Percentiles rank a stretch among this genome's conserved stretches.
Evolutionary conservation across 2,797 vertebrate species (phyloP).

Genomic region (Poeciliopsis paucimaculata): DNA sequence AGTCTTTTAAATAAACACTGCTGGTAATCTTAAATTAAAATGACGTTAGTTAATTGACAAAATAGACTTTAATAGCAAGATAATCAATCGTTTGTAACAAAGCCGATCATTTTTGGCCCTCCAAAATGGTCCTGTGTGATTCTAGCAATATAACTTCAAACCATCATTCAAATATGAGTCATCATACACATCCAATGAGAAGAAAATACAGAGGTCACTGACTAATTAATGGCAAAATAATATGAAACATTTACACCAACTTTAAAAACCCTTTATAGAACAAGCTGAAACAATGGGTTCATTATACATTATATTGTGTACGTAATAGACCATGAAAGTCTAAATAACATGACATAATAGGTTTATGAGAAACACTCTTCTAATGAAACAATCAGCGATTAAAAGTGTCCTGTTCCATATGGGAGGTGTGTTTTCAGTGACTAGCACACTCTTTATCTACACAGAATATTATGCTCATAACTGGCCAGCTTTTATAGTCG

Average conservation of each 20-base stretch:
- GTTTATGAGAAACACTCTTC: constrained; percentile 36
- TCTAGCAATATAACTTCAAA: neutral
- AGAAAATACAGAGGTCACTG: constrained; percentile 16
- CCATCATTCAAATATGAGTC: neutral
- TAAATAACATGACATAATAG: constrained; percentile 50
- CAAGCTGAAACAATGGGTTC: constrained; percentile 33
- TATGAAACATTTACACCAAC: neutral
- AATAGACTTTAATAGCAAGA: neutral
- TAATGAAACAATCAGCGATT: constrained; percentile 13
- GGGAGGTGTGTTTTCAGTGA: constrained; percentile 60
- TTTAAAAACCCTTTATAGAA: constrained; percentile 14
- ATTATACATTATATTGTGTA: constrained; percentile 28
- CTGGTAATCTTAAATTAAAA: constrained; percentile 5
- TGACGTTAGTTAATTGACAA: constrained; percentile 2
- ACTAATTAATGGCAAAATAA: constrained; percentile 9
- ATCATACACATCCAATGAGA: neutral
- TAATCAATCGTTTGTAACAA: neutral
- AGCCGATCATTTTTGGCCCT: neutral
- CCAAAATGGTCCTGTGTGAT: constrained; percentile 2
- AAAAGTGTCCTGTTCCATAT: constrained; percentile 42
- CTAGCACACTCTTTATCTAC: constrained; percentile 38
- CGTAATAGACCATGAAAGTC: constrained; percentile 30
- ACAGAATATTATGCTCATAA: constrained; percentile 45
- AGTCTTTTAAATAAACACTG: neutral
- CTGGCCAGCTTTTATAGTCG: constrained; percentile 57